Base-by-base conservation (phyloP, 23 tunicate species). In the Ciona savignyi region DNA sequence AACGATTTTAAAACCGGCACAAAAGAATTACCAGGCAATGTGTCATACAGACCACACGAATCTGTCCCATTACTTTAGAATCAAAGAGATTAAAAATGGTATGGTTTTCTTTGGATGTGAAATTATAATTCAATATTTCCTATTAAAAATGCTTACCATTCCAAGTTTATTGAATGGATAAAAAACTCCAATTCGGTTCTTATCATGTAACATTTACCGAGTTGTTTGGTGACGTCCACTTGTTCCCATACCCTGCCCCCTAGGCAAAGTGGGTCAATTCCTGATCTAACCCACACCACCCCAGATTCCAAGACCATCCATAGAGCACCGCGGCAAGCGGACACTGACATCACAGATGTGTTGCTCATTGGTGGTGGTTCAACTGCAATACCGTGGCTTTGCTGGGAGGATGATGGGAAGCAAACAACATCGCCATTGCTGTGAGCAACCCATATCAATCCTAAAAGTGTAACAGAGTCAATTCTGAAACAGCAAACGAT, bases 321-420 rank as follows among this genome's bases (percentile, higher is more conserved):
- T 62, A 83, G 35, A 9, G 88, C 81, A 21, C 70, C 81, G 24
- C 79, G 71, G n/a, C 73, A 83, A 3, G 88, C 88, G 25, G 88
- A 83, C 69, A 83, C 28, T 67, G 63, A 69, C 48, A 35, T 30
- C 32, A 83, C 60, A 3, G 74, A 26, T 0, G 62, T 25, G 24
- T 56, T 29, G 56, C 29, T 68, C 4, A 24, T 51, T 23, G 64
- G 20, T 21, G 88, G 81, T 27, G 88, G 76, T 32, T 26, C 32
- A 6, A 76, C 26, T 0, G 88, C 27, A 22, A 76, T 70, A 19
- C 74, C 62, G 60, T 66, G 79, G 60, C 49, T 51, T 48, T 60
- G 79, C 29, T 62, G 28, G 28, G 68, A 29, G 66, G 74, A 78
- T 31, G 88, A 83, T 1, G 75, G 60, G 33, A 83, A 83, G 60